Evolutionary conservation across 2,113 vertebrate genomes (phyloP).

Genomic region (Lonchura striata): DNA sequence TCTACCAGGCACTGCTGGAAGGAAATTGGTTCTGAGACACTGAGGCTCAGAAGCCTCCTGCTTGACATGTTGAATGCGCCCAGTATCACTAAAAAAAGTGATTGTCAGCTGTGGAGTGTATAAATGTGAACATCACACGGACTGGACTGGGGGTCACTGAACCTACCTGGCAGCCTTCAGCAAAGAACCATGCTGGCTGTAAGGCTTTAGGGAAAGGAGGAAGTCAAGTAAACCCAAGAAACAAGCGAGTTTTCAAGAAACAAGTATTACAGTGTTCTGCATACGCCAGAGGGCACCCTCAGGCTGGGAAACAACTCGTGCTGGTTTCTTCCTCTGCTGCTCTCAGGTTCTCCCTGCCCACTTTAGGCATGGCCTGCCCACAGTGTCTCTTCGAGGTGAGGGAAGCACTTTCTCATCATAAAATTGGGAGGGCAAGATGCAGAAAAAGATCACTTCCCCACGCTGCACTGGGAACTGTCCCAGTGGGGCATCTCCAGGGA

Average conservation of each 20-base stretch:
- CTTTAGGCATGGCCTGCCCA: not conserved
- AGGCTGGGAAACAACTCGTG: not conserved
- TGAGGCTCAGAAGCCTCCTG: not conserved
- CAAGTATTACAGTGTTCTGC: not conserved
- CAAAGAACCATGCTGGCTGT: fast-evolving
- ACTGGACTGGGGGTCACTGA: not conserved
- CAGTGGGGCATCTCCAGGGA: fast-evolving
- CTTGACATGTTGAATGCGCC: not conserved
- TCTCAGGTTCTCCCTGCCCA: not conserved
- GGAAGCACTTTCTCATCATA: not conserved
- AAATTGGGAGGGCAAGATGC: not conserved
- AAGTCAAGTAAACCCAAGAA: not conserved
- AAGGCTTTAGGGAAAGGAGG: not conserved
- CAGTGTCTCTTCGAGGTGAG: not conserved
- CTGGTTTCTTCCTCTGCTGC: not conserved
- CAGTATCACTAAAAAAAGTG: not conserved
- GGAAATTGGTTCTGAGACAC: not conserved
- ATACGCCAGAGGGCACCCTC: slow-evolving; percentile 23
- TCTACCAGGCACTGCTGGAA: not conserved
- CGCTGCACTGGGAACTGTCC: not conserved
- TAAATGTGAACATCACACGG: fast-evolving
- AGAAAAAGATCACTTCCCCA: not conserved
- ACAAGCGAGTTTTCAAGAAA: not conserved
- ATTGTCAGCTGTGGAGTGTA: not conserved
- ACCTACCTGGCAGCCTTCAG: not conserved